Base-by-base conservation (phyloP, 1,140 invertebrate species). In the Penaeus japonicus region DNA sequence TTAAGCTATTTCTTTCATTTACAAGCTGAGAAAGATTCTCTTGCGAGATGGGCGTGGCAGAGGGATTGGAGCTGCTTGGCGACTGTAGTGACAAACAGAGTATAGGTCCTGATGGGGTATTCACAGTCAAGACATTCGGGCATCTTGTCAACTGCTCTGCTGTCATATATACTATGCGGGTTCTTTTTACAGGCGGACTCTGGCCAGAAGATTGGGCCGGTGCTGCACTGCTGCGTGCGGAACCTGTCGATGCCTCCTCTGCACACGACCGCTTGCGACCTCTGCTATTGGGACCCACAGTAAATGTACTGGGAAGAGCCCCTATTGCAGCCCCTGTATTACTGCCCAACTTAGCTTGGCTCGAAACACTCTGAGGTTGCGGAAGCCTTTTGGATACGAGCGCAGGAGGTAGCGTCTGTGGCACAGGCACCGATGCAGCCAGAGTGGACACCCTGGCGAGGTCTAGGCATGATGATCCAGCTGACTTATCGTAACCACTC, bases 381-480 rank as follows among this genome's bases (percentile, higher is more conserved):
- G 59, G 27, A 7, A 22, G 18, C 59, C 32, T 83, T 1, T 27
- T 4, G 27, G 24, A 18, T 32, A 35, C 39, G 55, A 83, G 20
- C 10, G 80, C 80, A 18, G 80, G 18, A 7, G 80, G 80, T 39
- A 83, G 55, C 15, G 27, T 30, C n/a, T 55, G 27, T 4, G 55
- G 32, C 18, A 83, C 80, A 12, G 80, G 80, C 22, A 83, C 80
- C 1, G 80, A 39, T 17, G 80, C 80, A 22, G 80, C 80, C 27
- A 83, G 35, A 39, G 80, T 62, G 22, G 80, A 83, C n/a, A 59
- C 55, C 24, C 80, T 10, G 55, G n/a, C 80, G 10, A 83, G 39
- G n/a, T 83, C 80, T 17, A 32, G 59, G 32, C 80, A 83, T 4
- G 39, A 27, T 20, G 80, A 83, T n/a, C 80, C 80, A 65, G 80